A percentile compares a stretch with the other conserved stretches of the same genome.
phyloP scores from a whole-genome alignment of 2,113 vertebrate species.

The Epinephelus lanceolatus region DNA sequence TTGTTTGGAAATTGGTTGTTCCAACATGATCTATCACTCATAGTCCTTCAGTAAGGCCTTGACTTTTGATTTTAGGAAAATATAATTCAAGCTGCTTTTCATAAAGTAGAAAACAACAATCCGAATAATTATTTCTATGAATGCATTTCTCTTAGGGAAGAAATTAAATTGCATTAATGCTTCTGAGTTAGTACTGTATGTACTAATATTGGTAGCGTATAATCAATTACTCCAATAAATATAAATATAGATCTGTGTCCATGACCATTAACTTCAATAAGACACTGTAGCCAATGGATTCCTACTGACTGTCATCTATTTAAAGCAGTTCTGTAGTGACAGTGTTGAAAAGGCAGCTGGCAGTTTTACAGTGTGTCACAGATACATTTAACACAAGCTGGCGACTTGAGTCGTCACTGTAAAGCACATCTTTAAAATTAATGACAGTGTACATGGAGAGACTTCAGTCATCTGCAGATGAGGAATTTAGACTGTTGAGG shows the following conservation, averaged over 20 bases:
- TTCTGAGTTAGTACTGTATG: not conserved
- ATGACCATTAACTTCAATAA: not conserved
- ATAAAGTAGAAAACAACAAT: not conserved
- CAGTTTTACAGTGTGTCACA: not conserved
- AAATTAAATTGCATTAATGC: not conserved
- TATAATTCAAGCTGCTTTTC: not conserved
- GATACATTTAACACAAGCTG: conserved; percentile 5
- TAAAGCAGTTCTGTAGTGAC: not conserved
- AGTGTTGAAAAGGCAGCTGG: conserved; percentile 1
- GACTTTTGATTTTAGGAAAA: not conserved
- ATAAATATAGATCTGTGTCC: not conserved
- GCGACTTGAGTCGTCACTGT: not conserved
- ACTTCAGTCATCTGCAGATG: not conserved
- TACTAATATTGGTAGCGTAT: not conserved
- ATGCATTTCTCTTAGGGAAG: not conserved
- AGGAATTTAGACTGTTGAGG: not conserved
- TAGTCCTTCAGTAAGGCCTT: too few species aligned
- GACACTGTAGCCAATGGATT: not conserved
- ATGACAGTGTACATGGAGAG: not conserved
- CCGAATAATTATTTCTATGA: not conserved
- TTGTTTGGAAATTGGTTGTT: too few species aligned
- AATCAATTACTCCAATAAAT: not conserved
- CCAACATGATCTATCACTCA: too few species aligned
- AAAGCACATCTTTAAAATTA: not conserved
- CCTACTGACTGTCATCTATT: not conserved